phyloP scores from a whole-genome alignment of 2,888 invertebrate species.

The Sinodicranocentrus sp. region DNA sequence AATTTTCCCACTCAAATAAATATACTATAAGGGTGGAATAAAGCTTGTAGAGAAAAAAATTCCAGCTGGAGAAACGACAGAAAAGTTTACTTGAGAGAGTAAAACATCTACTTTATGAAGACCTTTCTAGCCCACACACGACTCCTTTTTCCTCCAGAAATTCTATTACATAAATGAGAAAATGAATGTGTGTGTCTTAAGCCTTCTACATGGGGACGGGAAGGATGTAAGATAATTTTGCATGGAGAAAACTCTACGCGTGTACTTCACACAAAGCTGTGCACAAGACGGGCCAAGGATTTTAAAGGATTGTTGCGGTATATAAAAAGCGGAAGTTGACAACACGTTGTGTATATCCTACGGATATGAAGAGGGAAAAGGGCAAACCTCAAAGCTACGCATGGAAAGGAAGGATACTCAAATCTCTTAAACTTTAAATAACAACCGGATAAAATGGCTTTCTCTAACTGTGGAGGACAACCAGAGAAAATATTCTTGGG shows the following conservation, averaged over 20 bases:
- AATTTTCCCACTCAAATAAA: too few relatives aligned
- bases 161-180: constrained; percentile 55
- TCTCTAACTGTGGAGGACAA: too few relatives aligned
- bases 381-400: constrained; percentile 44
- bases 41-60: too few relatives aligned
- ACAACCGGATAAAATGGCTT: constrained; percentile 47
- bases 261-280: too few relatives aligned
- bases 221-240: neutral
- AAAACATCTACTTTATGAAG: neutral
- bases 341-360: constrained; percentile 50
- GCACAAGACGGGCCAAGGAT: too few relatives aligned
- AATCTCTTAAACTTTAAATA: constrained; percentile 59
- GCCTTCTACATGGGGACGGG: neutral
- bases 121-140: neutral
- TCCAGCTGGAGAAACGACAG: too few relatives aligned
- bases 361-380: constrained; percentile 49
- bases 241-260: neutral
- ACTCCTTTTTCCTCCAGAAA: constrained; percentile 5
- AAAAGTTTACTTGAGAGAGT: too few relatives aligned
- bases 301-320: constrained; percentile 33
- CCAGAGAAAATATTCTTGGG: too few relatives aligned
- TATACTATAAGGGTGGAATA: too few relatives aligned
- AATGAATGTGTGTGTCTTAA: constrained; percentile 30
- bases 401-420: constrained; percentile 30
- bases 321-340: constrained; percentile 39